Evolutionary conservation across 23 tunicate genomes (phyloP).

Genomic region (Halocynthia roretzi): DNA sequence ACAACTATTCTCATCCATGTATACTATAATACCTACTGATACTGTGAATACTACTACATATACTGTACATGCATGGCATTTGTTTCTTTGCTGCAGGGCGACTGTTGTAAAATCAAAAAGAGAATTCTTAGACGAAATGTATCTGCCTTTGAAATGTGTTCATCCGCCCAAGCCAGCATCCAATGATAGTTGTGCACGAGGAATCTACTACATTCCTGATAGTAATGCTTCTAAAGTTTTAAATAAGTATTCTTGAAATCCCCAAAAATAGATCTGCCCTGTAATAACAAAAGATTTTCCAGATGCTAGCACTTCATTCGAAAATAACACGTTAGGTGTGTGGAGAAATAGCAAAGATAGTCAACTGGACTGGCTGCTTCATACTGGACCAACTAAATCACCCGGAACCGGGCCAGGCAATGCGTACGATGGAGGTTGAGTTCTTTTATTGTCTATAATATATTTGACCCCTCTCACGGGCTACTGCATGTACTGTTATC

Average conservation of each 20-base stretch:
- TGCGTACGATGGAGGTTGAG: slow-evolving; percentile 17
- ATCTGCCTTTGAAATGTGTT: slow-evolving; percentile 24
- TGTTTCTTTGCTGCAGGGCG: slow-evolving; percentile 13
- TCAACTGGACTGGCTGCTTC: neutral
- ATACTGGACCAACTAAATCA: slow-evolving; percentile 6
- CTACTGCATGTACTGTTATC: too few relatives aligned
- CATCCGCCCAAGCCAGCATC: neutral
- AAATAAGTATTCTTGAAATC: neutral
- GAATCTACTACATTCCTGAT: neutral
- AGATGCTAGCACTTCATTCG: slow-evolving; percentile 15
- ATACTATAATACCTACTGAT: too few relatives aligned
- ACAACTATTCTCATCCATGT: too few relatives aligned
- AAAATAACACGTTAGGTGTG: neutral
- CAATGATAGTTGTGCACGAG: slow-evolving; percentile 16
- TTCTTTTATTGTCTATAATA: too few relatives aligned
- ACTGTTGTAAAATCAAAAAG: slow-evolving; percentile 18
- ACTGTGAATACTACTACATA: too few relatives aligned
- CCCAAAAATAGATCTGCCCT: neutral
- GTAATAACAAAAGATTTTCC: neutral
- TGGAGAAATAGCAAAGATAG: slow-evolving; percentile 9
- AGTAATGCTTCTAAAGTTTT: too few relatives aligned
- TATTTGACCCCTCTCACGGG: too few relatives aligned
- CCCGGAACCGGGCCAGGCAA: slow-evolving; percentile 20
- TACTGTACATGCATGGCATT: too few relatives aligned
- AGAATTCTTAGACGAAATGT: slow-evolving; percentile 16